These are phyloP conservation scores for Pardosa pseudoannulata DNA, from an alignment of 2,888 invertebrate genomes.

Conservation along the genomic window DNA sequence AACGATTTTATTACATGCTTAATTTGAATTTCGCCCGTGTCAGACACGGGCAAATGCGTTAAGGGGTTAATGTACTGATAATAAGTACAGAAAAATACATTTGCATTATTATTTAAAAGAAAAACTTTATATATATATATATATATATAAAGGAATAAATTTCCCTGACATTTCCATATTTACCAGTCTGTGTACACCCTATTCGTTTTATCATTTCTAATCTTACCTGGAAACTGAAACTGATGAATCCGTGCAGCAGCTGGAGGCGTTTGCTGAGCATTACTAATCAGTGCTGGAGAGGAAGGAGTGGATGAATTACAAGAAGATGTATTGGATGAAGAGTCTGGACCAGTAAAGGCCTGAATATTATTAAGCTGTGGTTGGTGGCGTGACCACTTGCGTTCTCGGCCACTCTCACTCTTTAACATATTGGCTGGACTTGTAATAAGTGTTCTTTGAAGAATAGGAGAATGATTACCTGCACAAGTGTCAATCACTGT, in stretches of 20 bases:
- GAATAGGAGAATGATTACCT: slow-evolving; percentile 72
- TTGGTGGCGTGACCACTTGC: slow-evolving; percentile 59
- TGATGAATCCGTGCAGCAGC: slow-evolving; percentile 80
- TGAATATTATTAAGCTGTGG: slow-evolving; percentile 70
- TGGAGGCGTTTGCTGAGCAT: slow-evolving; percentile 74
- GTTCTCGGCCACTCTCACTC: slow-evolving; percentile 64
- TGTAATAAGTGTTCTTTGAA: slow-evolving; percentile 59
- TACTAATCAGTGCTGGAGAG: slow-evolving; percentile 84
- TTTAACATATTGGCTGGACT: slow-evolving; percentile 72
- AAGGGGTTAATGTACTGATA: no score
- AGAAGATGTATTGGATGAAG: slow-evolving; percentile 88
- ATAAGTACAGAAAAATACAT: no score
- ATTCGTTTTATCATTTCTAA: no score
- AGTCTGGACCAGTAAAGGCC: slow-evolving; percentile 82
- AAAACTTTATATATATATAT: no score
- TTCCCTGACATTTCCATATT: no score
- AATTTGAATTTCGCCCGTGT: no score
- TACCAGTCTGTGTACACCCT: no score
- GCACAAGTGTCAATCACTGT: background rate
- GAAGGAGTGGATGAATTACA: slow-evolving; percentile 98
- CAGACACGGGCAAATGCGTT: no score
- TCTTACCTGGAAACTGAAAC: slow-evolving; percentile 89
- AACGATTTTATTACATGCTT: no score
- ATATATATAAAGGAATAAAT: no score
- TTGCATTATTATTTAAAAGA: no score